These are phyloP conservation scores for Lagorchestes hirsutus DNA, from an alignment of 2,797 vertebrate species.

Conservation along the genomic window DNA sequence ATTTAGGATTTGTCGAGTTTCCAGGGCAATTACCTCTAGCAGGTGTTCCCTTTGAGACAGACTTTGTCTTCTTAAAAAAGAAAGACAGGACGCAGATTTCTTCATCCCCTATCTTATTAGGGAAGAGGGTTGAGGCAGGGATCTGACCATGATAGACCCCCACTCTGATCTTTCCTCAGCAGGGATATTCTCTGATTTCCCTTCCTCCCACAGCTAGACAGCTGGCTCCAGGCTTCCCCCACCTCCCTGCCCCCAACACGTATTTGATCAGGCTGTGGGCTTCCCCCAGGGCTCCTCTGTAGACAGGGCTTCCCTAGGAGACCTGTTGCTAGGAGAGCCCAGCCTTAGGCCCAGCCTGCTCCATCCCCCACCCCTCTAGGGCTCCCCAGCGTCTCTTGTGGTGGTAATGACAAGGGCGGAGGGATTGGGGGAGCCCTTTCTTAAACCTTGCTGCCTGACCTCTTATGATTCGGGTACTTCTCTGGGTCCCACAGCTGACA, in stretches of 20 bases:
- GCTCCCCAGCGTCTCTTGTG: neutral
- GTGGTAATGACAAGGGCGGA: neutral
- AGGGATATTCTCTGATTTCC: neutral
- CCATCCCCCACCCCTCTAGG: neutral
- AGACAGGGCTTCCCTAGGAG: neutral
- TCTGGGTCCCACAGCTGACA: neutral
- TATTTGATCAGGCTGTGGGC: neutral
- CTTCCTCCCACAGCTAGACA: neutral
- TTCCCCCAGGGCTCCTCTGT: neutral
- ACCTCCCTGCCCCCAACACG: neutral
- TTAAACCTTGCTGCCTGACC: neutral
- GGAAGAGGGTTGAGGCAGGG: neutral
- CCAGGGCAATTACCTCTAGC: neutral
- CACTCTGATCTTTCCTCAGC: neutral
- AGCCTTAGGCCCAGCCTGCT: neutral
- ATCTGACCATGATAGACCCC: neutral
- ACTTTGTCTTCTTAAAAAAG: neutral
- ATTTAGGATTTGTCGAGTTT: neutral
- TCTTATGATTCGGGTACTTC: neutral
- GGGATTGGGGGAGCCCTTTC: neutral
- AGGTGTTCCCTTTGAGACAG: neutral
- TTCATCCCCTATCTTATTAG: neutral
- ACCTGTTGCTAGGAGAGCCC: constrained; percentile 3
- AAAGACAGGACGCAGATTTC: neutral
- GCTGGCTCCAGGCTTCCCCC: neutral